Evolutionary conservation across 1,140 invertebrate species (phyloP), one percentile per base, ranked within the genome.

Genomic region (Sweltsa coloradensis): DNA sequence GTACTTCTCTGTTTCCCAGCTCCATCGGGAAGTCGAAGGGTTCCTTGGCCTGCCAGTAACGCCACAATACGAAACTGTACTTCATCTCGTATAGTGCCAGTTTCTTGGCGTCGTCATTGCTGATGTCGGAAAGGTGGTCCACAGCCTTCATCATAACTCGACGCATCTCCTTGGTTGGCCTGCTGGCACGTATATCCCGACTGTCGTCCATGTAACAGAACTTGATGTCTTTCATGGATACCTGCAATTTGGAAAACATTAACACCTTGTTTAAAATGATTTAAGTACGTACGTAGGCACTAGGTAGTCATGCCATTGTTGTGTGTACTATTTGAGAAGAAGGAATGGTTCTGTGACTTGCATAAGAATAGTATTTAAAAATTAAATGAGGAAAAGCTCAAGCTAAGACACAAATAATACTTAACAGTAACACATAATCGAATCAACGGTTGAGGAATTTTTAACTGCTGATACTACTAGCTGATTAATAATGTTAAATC

Each of bases 181-280:
- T 74, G 59, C 85, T 89, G 3, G 81, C 68, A 41, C 73, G 68
- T 0, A 74, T 51, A 63, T 85, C 84, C 14, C 74, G 71, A 3
- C 75, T 75, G 47, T 75, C 73, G 55, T 84, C 74, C 57, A 89
- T 76, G 61, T 89, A 94, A 62, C 78, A 91, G 48, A 87, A 40
- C 37, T 47, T 25, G 14, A 47, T 22, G 14, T 47, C 36, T 3
- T 9, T 21, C 2, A 47, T 24, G 21, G 18, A 26, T n/a, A 47
- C 43, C 43, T 45, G 18, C n/a, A n/a, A n/a, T n/a, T n/a, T n/a
- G n/a, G 6, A 45, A n/a, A 16, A 16, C 7, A 9, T 14, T 43
- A 14, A 23, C 41, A 43, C 9, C 9, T 11, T 31, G 9, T n/a
- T 11, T n/a, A 31, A 31, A 9, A 11, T 11, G 29, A 31, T n/a